Percentiles rank a stretch among this genome's conserved stretches.
These are phyloP conservation scores for Drosophila eugracilis DNA, from an alignment of 1,140 invertebrate genomes.

Conservation along the genomic window DNA sequence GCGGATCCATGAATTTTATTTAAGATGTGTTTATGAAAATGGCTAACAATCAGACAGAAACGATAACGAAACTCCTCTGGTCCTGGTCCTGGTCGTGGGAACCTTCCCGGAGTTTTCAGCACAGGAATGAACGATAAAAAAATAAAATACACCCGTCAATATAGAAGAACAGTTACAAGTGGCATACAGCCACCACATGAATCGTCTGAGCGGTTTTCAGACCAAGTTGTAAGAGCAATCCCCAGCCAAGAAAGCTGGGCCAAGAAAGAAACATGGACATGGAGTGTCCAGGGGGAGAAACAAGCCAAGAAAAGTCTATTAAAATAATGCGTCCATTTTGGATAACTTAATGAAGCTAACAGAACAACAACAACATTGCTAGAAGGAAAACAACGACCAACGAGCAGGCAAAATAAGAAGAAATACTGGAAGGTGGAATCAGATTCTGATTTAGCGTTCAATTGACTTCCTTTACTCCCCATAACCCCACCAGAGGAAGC, in stretches of 20 bases:
- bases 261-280: constrained; percentile 13
- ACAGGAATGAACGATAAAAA: constrained; percentile 52
- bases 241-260: constrained; percentile 21
- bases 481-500: no score
- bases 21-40: constrained; percentile 76
- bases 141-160: constrained; percentile 81
- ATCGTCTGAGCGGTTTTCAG: constrained; percentile 60
- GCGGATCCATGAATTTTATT: constrained; percentile 62
- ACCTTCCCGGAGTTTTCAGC: constrained; percentile 21
- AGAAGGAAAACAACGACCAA: constrained; percentile 37
- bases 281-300: constrained; percentile 21
- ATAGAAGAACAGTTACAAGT: constrained; percentile 69
- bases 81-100: no score
- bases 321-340: constrained; percentile 83
- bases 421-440: constrained; percentile 65
- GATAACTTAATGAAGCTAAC: constrained; percentile 76
- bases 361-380: constrained; percentile 33
- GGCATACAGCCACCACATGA: constrained; percentile 60
- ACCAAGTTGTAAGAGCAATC: no score
- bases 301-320: constrained; percentile 66
- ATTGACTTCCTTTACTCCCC: constrained; percentile 37
- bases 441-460: constrained; percentile 76
- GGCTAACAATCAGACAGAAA: constrained; percentile 79
- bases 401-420: constrained; percentile 51
- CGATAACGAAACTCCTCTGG: constrained; percentile 47